These are phyloP conservation scores for Spongia lamella DNA, from an alignment of 37 sponge, comb jelly and placozoan genomes.

Conservation along the genomic window DNA sequence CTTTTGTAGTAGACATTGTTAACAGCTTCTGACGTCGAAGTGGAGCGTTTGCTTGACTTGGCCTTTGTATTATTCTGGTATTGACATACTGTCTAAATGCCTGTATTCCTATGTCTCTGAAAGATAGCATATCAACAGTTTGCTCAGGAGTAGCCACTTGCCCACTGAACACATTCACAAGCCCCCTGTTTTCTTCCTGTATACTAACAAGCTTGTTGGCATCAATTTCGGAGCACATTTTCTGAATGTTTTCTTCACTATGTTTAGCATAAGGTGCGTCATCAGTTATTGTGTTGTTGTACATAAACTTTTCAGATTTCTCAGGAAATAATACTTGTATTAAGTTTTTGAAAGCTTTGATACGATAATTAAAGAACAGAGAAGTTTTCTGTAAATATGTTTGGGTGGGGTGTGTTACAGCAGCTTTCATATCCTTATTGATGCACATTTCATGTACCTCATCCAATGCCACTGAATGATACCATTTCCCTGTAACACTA, in stretches of 20 bases:
- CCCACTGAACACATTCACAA: conserved; percentile 4
- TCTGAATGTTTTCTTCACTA: too few relatives aligned
- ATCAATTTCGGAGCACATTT: too few relatives aligned
- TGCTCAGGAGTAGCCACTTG: neutral
- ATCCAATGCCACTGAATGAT: conserved; percentile 3
- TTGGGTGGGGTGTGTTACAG: conserved; percentile 10
- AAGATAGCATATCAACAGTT: neutral
- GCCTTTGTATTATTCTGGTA: neutral
- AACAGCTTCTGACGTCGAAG: conserved; percentile 14
- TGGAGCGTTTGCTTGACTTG: conserved; percentile 20
- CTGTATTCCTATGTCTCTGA: neutral
- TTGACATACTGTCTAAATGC: neutral
- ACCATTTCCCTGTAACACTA: neutral
- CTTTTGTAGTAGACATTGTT: conserved; percentile 20
- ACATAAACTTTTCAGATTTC: too few relatives aligned
- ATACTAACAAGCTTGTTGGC: too few relatives aligned
- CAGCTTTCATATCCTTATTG: too few relatives aligned
- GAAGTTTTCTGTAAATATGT: conserved; percentile 40
- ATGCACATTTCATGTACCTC: conserved; percentile 10
- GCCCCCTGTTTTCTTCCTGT: conserved; percentile 18
- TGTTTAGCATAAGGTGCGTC: too few relatives aligned
- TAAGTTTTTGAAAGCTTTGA: conserved; percentile 11
- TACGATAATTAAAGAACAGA: conserved; percentile 36
- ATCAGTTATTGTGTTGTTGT: too few relatives aligned
- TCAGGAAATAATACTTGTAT: conserved; percentile 22